Percentiles rank a stretch among this genome's conserved stretches.
Conservation (phyloP, 2,113 vertebrate species). For the Petroica traversi region DNA sequence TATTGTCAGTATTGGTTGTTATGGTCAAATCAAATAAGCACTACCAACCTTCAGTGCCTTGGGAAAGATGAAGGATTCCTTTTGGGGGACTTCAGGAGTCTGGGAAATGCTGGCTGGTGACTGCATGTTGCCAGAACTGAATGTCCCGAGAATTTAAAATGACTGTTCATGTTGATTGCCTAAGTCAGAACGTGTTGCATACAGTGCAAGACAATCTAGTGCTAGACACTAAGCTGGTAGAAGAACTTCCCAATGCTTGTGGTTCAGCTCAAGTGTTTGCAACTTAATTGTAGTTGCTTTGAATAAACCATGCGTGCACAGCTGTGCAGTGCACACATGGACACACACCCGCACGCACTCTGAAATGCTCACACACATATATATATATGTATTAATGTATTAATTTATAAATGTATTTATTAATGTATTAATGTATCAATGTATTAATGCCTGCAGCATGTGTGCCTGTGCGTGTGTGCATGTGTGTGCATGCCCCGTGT, state of each 20-base stretch:
- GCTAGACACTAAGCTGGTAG: neutral
- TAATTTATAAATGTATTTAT: too few relatives aligned
- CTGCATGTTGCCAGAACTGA: neutral
- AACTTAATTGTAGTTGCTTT: neutral
- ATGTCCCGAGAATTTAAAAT: neutral
- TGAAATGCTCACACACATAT: fast-evolving
- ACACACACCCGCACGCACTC: neutral
- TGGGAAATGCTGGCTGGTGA: neutral
- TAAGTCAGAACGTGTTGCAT: neutral
- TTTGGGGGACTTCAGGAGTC: neutral
- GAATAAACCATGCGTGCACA: conserved; percentile 17
- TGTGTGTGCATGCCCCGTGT: neutral
- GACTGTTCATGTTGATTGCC: neutral
- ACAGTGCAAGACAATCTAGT: fast-evolving
- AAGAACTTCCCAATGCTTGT: conserved; percentile 13
- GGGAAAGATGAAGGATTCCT: neutral
- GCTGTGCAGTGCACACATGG: neutral
- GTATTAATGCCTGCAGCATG: neutral
- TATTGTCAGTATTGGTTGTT: neutral
- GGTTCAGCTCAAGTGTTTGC: conserved; percentile 25
- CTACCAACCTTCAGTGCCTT: neutral
- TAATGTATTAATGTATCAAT: too few relatives aligned
- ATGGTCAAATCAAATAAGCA: neutral
- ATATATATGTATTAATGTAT: too few relatives aligned
- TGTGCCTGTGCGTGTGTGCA: neutral